A percentile compares a stretch with the other conserved stretches of the same genome.
phyloP scores from a whole-genome alignment of 2,113 vertebrate genomes.

The Ibidorhyncha struthersii region DNA sequence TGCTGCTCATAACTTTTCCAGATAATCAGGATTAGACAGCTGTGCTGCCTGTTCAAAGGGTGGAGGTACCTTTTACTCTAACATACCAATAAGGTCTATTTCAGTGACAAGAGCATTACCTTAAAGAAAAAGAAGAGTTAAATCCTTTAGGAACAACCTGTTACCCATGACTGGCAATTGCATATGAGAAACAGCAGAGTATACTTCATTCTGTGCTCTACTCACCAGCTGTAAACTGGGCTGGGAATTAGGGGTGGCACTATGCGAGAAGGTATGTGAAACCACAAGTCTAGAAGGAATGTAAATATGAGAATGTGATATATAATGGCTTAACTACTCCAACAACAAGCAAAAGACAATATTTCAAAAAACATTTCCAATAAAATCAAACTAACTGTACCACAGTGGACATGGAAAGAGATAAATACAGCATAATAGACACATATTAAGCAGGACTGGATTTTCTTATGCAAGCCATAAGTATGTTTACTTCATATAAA shows the following conservation, averaged over 20 bases:
- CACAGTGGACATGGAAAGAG: neutral
- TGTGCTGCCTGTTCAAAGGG: neutral
- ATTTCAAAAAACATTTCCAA: neutral
- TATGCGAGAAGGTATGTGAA: neutral
- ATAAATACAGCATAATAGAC: neutral
- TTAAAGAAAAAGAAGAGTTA: neutral
- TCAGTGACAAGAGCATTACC: neutral
- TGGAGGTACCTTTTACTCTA: neutral
- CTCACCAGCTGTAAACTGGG: neutral
- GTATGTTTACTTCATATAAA: neutral
- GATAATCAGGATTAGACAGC: neutral
- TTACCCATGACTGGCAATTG: neutral
- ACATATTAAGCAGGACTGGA: neutral
- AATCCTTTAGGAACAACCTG: neutral
- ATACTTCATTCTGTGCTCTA: neutral
- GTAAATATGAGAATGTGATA: neutral
- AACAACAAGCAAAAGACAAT: rapidly evolving
- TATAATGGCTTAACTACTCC: neutral
- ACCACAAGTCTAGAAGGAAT: neutral
- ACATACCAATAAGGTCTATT: neutral
- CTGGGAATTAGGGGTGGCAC: neutral
- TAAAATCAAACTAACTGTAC: neutral
- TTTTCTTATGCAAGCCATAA: neutral
- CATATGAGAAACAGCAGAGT: neutral
- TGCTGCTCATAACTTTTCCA: neutral